Conservation (phyloP, 2,113 vertebrate genomes). For the Coregonus clupeaformis region DNA sequence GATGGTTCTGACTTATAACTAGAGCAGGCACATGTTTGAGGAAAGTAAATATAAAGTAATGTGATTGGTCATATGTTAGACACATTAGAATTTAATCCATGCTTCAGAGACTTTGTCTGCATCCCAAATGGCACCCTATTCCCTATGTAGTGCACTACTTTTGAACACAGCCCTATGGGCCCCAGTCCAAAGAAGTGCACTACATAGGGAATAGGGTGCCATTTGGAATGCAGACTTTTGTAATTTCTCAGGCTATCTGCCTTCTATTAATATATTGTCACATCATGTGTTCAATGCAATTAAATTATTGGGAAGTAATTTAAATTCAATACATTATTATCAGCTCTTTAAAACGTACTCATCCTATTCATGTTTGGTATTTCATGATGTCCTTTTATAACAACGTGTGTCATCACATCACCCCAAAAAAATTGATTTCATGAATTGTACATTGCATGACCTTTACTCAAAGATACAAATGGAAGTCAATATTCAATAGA, state of each 20-base stretch:
- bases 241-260: constrained; percentile 41
- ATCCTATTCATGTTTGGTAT: constrained; percentile 1
- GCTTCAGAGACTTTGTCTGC: constrained; percentile 47
- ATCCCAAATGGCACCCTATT: too few species aligned
- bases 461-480: too few species aligned
- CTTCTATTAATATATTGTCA: constrained; percentile 66
- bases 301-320: constrained; percentile 61
- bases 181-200: too few species aligned
- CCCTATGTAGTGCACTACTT: too few species aligned
- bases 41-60: too few species aligned
- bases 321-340: constrained; percentile 54
- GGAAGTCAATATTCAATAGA: background rate
- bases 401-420: constrained; percentile 74
- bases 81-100: constrained; percentile 64
- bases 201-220: too few species aligned
- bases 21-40: constrained; percentile 61
- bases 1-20: constrained; percentile 7
- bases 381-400: background rate
- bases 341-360: background rate
- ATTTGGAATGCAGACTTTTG: constrained; percentile 3
- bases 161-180: too few species aligned
- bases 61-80: constrained; percentile 67
- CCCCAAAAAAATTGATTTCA: constrained; percentile 6
- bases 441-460: background rate
- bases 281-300: constrained; percentile 56